These are phyloP conservation scores for Indicator maculatus DNA, from an alignment of 2,113 vertebrate species.

Conservation along the genomic window DNA sequence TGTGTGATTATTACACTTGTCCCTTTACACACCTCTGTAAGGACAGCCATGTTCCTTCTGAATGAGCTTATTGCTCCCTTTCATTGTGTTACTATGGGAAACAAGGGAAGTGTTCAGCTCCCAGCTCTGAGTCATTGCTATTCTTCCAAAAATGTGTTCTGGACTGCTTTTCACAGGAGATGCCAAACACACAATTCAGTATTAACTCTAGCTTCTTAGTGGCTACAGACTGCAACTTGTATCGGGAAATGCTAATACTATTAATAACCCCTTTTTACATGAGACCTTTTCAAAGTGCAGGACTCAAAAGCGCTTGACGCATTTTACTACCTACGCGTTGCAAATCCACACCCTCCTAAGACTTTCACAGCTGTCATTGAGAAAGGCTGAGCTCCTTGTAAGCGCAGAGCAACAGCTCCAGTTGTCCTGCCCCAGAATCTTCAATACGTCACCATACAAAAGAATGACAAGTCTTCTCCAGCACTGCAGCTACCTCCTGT, in stretches of 20 bases:
- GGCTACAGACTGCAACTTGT: background rate
- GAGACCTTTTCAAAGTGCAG: conserved; percentile 8
- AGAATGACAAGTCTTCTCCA: background rate
- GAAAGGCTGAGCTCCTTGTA: background rate
- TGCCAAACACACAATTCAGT: background rate
- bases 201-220: background rate
- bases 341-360: background rate
- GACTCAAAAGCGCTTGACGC: background rate
- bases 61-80: background rate
- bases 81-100: background rate
- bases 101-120: background rate
- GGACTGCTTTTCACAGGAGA: background rate
- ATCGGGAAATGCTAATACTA: background rate
- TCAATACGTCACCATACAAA: background rate
- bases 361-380: background rate
- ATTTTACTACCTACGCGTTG: background rate
- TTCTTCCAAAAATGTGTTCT: background rate
- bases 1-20: background rate
- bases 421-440: background rate
- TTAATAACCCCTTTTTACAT: background rate
- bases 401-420: background rate
- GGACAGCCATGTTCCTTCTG: background rate
- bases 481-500: fast-evolving
- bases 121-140: background rate
- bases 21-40: background rate